phyloP scores from a whole-genome alignment of 2,888 invertebrate genomes.

The Acanthopleura granulata region DNA sequence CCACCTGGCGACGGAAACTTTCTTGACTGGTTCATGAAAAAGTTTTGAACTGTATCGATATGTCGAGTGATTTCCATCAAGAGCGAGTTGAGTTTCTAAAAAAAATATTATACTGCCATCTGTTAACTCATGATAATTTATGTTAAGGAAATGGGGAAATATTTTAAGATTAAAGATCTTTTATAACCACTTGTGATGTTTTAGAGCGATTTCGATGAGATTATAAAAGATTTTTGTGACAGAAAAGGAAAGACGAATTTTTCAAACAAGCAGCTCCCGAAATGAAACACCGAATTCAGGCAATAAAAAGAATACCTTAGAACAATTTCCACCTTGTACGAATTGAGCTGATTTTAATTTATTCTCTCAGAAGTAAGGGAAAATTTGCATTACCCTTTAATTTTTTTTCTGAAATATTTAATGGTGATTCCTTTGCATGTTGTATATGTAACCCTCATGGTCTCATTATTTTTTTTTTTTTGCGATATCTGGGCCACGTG shows the following conservation, averaged over 20 bases:
- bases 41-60: neutral
- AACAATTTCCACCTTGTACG: neutral
- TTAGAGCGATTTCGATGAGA: constrained; percentile 10
- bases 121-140: neutral
- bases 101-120: constrained; percentile 6
- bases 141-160: too few relatives aligned
- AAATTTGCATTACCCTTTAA: too few relatives aligned
- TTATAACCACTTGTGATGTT: constrained; percentile 11
- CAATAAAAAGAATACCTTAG: constrained; percentile 5
- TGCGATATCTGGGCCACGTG: too few relatives aligned
- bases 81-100: neutral
- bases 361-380: neutral
- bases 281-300: constrained; percentile 5
- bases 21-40: neutral
- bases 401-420: too few relatives aligned
- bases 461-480: too few relatives aligned
- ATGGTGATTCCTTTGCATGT: too few relatives aligned
- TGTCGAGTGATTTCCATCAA: constrained; percentile 3
- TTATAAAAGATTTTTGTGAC: constrained; percentile 16
- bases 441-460: too few relatives aligned
- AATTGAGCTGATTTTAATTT: constrained; percentile 7
- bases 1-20: constrained; percentile 1
- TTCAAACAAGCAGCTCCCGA: constrained; percentile 3
- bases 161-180: constrained; percentile 4
- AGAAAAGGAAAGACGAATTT: neutral